These are phyloP conservation scores for Hyalella azteca DNA, from an alignment of 2,888 invertebrate genomes.

Conservation along the genomic window DNA sequence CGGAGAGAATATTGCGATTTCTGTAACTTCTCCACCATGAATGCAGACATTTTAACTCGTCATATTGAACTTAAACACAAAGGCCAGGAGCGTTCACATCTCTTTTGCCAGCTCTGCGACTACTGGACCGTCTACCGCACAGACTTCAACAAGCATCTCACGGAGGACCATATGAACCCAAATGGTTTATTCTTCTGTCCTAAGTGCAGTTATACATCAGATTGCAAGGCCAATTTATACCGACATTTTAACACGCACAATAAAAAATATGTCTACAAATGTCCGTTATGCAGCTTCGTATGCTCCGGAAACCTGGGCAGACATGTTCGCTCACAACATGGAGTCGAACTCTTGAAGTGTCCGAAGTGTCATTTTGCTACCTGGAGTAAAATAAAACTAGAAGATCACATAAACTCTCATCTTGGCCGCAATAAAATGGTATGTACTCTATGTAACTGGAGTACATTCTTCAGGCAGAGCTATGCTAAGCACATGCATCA, in stretches of 20 bases:
- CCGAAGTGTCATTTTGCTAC: neutral
- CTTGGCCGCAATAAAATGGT: neutral
- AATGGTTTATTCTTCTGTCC: neutral
- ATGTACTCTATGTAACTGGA: neutral
- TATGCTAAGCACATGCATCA: constrained; percentile 7
- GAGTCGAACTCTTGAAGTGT: constrained; percentile 10
- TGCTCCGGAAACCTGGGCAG: constrained; percentile 8
- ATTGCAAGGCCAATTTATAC: constrained; percentile 22
- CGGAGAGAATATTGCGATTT: constrained; percentile 1
- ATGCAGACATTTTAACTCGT: neutral
- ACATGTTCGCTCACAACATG: neutral
- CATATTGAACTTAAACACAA: constrained; percentile 2
- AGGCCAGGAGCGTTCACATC: neutral
- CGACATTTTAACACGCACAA: constrained; percentile 20
- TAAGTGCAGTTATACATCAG: neutral
- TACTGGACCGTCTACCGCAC: constrained; percentile 19
- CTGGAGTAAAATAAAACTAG: neutral
- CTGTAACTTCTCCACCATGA: constrained; percentile 12
- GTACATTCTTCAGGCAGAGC: constrained; percentile 1
- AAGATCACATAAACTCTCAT: constrained; percentile 6
- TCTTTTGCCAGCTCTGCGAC: neutral
- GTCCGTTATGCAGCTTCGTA: neutral
- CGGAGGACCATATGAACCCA: neutral
- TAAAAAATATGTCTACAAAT: constrained; percentile 1
- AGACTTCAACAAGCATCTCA: neutral